phyloP scores from a whole-genome alignment of 2,888 invertebrate genomes.

The Drosophila vallismaia region DNA sequence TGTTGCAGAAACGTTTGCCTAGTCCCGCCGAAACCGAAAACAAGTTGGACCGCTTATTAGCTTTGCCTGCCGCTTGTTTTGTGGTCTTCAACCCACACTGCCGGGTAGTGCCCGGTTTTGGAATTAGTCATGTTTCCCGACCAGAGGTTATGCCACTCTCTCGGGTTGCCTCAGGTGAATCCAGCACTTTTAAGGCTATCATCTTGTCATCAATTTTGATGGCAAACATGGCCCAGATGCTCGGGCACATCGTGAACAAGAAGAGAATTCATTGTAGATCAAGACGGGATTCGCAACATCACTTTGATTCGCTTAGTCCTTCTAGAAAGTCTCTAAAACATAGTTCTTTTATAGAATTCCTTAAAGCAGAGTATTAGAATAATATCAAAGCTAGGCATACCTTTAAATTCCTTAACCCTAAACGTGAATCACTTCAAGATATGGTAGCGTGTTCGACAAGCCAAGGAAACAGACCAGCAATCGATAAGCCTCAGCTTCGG shows the following conservation, averaged over 20 bases:
- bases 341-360: too few species aligned
- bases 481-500: constrained; percentile 69
- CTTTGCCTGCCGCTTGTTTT: constrained; percentile 14
- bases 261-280: not conserved
- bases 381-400: not conserved
- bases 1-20: constrained; percentile 22
- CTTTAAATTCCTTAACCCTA: not conserved
- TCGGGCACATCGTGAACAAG: constrained; percentile 9
- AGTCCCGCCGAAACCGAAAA: constrained; percentile 15
- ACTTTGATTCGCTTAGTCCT: not conserved
- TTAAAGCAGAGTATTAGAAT: not conserved
- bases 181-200: constrained; percentile 7
- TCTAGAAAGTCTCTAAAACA: not conserved
- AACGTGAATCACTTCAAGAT: not conserved
- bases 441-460: constrained; percentile 4
- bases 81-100: constrained; percentile 28
- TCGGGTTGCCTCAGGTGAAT: not conserved
- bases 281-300: not conserved
- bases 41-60: constrained; percentile 42
- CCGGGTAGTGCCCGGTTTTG: constrained; percentile 5
- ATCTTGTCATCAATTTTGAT: constrained; percentile 40
- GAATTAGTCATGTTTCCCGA: constrained; percentile 26
- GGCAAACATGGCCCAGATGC: constrained; percentile 14
- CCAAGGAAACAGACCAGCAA: constrained; percentile 29
- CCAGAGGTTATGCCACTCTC: constrained; percentile 22